phyloP scores from a whole-genome alignment of 2,113 vertebrate species.

The Pygoscelis adeliae region DNA sequence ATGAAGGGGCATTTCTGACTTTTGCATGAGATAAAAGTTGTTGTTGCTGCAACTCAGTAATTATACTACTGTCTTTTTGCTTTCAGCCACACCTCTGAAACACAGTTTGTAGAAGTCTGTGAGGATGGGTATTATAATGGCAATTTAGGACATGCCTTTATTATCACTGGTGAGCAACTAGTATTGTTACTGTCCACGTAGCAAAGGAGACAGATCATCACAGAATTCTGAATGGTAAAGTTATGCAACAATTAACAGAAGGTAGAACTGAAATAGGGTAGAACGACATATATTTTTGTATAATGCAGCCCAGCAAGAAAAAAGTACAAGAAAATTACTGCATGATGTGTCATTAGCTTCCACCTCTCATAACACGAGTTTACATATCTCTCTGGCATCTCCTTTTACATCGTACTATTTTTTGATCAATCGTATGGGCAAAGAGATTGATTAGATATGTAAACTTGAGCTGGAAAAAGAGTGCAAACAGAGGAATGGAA shows the following conservation, averaged over 20 bases:
- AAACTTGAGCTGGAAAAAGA: not conserved
- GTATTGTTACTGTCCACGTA: not conserved
- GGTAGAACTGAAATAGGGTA: not conserved
- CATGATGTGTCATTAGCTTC: not conserved
- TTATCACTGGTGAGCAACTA: not conserved
- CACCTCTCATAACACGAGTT: not conserved
- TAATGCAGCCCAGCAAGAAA: not conserved
- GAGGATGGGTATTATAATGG: not conserved
- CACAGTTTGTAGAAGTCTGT: not conserved
- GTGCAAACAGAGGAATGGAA: not conserved
- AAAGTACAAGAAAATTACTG: not conserved
- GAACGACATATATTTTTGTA: not conserved
- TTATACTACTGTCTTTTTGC: not conserved
- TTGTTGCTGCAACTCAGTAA: not conserved
- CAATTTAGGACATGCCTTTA: not conserved
- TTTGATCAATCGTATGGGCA: not conserved
- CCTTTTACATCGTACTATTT: not conserved
- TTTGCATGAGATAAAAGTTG: not conserved
- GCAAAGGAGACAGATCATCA: not conserved
- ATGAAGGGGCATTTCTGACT: not conserved
- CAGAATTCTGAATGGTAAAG: not conserved
- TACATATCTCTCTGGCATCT: not conserved
- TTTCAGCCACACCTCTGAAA: not conserved
- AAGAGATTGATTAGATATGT: slow-evolving; percentile 13
- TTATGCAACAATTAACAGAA: not conserved